Percentiles rank a stretch among this genome's conserved stretches.
phyloP scores from a whole-genome alignment of 2,888 invertebrate species.

The Pachydiplax longipennis region DNA sequence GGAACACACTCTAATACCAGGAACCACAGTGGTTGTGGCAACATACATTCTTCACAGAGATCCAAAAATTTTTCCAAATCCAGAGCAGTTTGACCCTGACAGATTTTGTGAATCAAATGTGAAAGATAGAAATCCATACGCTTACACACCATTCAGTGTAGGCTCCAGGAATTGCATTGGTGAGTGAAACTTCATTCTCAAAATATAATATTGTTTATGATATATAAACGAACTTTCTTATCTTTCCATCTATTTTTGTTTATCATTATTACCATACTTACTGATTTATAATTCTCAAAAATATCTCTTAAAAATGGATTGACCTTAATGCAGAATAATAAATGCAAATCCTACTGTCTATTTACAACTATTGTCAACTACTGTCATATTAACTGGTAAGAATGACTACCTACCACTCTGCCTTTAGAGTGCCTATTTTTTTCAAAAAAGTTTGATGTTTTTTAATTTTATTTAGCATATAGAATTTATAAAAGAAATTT shows the following conservation, averaged over 20 bases:
- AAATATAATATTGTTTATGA: background rate
- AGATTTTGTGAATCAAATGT: constrained; percentile 61
- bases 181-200: constrained; percentile 47
- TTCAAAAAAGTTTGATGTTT: too few relatives aligned
- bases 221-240: background rate
- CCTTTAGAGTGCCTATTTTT: too few relatives aligned
- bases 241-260: background rate
- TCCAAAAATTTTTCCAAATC: constrained; percentile 62
- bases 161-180: constrained; percentile 61
- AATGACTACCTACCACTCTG: too few relatives aligned
- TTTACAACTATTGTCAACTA: too few relatives aligned
- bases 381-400: too few relatives aligned
- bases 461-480: too few relatives aligned
- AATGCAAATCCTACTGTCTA: too few relatives aligned
- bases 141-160: constrained; percentile 61
- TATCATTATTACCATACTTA: background rate
- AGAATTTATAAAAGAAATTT: too few relatives aligned
- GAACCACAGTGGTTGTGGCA: constrained; percentile 57
- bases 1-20: constrained; percentile 56
- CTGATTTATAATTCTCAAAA: too few relatives aligned
- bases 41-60: constrained; percentile 62
- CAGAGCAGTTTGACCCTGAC: constrained; percentile 63
- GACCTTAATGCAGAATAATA: too few relatives aligned
- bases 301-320: too few relatives aligned
- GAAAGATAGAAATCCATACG: constrained; percentile 54